Percentiles rank a stretch among this genome's conserved stretches.
phyloP scores from a whole-genome alignment of 2,888 invertebrate genomes.

The Spilosoma lubricipeda region DNA sequence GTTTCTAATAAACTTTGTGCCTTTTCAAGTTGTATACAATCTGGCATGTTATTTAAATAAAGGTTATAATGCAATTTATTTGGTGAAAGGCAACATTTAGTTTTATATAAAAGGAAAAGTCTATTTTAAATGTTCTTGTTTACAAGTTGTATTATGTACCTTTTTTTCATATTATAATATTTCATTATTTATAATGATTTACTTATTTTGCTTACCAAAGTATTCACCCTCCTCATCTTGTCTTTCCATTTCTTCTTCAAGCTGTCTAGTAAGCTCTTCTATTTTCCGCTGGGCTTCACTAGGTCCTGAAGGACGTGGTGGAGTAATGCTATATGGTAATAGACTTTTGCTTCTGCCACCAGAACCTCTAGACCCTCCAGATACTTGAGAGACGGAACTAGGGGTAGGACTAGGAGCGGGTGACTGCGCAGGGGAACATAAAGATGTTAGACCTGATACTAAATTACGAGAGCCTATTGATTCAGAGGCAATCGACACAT shows the following conservation, averaged over 20 bases:
- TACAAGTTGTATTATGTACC: constrained; percentile 5
- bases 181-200: constrained; percentile 7
- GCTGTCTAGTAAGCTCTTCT: constrained; percentile 95
- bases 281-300: constrained; percentile 97
- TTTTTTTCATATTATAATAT: constrained; percentile 16
- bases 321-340: constrained; percentile 95
- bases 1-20: background rate
- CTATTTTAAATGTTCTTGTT: background rate
- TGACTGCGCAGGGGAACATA: constrained; percentile 84
- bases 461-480: constrained; percentile 75
- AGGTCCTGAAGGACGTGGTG: constrained; percentile 94
- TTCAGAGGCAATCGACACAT: constrained; percentile 74
- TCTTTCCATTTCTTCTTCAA: constrained; percentile 98
- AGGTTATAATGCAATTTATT: background rate
- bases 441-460: constrained; percentile 78
- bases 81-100: background rate
- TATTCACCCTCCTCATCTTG: constrained; percentile 98
- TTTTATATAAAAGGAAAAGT: background rate
- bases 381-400: constrained; percentile 86
- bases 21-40: background rate
- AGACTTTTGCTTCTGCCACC: constrained; percentile 88
- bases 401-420: constrained; percentile 89
- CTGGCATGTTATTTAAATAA: background rate
- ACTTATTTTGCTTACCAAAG: constrained; percentile 90
- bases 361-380: constrained; percentile 87